Conservation (phyloP, 2,797 vertebrate species). For the Thamnophis elegans region DNA sequence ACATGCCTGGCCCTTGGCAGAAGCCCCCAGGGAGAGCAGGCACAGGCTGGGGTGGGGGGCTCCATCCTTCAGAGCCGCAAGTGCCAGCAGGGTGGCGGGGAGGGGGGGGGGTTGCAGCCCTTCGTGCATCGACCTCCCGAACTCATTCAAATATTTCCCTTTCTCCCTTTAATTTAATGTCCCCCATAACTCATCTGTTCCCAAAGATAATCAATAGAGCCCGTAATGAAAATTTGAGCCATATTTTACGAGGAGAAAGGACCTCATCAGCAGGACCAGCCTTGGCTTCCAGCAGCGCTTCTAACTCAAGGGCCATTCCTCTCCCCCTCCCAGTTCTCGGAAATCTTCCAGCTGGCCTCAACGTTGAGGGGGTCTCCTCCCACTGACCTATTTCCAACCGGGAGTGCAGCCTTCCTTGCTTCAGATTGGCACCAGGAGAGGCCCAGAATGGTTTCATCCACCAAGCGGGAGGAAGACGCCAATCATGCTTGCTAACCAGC, state of each 20-base stretch:
- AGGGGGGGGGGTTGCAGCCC: slow-evolving; percentile 66
- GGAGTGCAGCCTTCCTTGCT: background rate
- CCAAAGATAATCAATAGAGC: slow-evolving; percentile 99
- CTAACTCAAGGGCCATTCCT: slow-evolving; percentile 38
- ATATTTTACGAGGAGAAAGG: slow-evolving; percentile 97
- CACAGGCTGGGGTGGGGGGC: background rate
- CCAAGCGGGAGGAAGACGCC: background rate
- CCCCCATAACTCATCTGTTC: slow-evolving; percentile 97
- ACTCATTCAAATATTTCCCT: slow-evolving; percentile 99
- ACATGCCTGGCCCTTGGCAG: background rate
- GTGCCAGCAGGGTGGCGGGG: slow-evolving; percentile 1
- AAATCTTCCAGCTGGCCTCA: background rate
- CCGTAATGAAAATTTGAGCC: slow-evolving; percentile 99
- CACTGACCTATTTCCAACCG: background rate
- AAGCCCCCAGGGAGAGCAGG: background rate
- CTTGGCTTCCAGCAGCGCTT: slow-evolving; percentile 73
- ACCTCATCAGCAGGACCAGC: slow-evolving; percentile 92
- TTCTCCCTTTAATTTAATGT: slow-evolving; percentile 96
- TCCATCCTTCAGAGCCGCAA: slow-evolving; percentile 15
- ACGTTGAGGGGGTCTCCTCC: background rate
- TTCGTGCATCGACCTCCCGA: slow-evolving; percentile 89
- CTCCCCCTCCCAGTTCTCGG: background rate
- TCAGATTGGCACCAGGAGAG: background rate
- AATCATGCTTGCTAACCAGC: background rate
- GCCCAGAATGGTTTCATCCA: background rate